Percentiles rank a stretch among this genome's conserved stretches.
Conservation (phyloP, 2,888 invertebrate species). For the Cryptophagus acutangulus region DNA sequence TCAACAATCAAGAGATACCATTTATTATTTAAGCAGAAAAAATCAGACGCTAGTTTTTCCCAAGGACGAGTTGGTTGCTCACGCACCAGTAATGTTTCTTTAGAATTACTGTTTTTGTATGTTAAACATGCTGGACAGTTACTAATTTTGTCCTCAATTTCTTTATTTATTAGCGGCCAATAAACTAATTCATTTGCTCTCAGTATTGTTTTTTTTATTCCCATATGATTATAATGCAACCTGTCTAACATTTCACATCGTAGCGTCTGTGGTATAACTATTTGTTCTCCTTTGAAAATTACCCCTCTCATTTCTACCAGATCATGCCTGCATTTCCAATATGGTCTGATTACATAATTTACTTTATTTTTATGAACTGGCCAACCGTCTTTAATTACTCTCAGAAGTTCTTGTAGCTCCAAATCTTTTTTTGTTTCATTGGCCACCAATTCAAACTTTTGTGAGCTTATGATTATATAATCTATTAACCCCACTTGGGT, state of each 20-base stretch:
- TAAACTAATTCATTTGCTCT: slow-evolving; percentile 25
- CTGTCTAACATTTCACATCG: slow-evolving; percentile 22
- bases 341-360: slow-evolving; percentile 10
- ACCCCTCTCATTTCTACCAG: slow-evolving; percentile 16
- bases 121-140: slow-evolving; percentile 28
- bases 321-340: slow-evolving; percentile 17
- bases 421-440: background rate
- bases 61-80: slow-evolving; percentile 24
- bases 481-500: slow-evolving; percentile 4
- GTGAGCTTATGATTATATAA: background rate
- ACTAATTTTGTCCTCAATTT: slow-evolving; percentile 21
- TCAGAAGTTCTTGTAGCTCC: background rate
- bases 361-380: slow-evolving; percentile 10
- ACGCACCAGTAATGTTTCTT: slow-evolving; percentile 23
- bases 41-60: slow-evolving; percentile 25
- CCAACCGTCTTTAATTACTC: slow-evolving; percentile 12
- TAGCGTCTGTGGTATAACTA: slow-evolving; percentile 26
- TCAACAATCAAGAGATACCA: slow-evolving; percentile 28
- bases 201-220: slow-evolving; percentile 23
- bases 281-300: slow-evolving; percentile 20
- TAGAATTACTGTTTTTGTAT: slow-evolving; percentile 18
- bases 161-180: slow-evolving; percentile 27
- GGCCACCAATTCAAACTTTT: background rate
- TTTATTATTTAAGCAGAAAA: slow-evolving; percentile 25
- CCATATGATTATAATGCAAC: slow-evolving; percentile 28